phyloP scores from a whole-genome alignment of 2,113 vertebrate species.

The Hirundichthys speculiger region DNA sequence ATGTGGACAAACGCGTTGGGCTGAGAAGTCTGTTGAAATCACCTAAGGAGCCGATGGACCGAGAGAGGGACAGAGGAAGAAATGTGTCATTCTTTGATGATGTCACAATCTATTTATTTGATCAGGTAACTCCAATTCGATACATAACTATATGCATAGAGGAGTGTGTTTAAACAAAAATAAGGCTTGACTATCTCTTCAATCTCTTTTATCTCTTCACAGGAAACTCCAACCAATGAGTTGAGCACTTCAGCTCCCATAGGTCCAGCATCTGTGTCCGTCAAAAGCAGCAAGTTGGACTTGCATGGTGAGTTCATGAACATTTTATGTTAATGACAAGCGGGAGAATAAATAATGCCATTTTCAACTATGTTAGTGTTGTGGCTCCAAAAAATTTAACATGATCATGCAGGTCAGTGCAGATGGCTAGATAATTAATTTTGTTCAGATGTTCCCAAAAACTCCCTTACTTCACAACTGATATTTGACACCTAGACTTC shows the following conservation, averaged over 20 bases:
- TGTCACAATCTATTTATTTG: conserved; percentile 92
- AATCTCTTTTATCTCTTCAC: conserved; percentile 11
- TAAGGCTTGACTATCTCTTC: not conserved
- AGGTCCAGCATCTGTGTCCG: conserved; percentile 66
- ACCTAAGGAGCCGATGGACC: conserved; percentile 86
- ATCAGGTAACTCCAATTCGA: conserved; percentile 81
- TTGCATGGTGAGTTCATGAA: conserved; percentile 74
- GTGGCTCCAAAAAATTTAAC: not conserved
- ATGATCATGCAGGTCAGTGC: too few relatives aligned
- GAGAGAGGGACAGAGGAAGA: conserved; percentile 86
- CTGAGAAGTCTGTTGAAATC: conserved; percentile 91
- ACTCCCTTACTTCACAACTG: too few relatives aligned
- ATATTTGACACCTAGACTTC: too few relatives aligned
- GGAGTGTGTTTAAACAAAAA: not conserved
- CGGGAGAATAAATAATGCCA: not conserved
- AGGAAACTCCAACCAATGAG: conserved; percentile 94
- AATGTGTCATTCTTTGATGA: conserved; percentile 91
- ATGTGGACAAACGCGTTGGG: conserved; percentile 86
- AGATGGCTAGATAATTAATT: too few relatives aligned
- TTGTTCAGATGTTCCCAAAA: too few relatives aligned
- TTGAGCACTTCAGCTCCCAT: conserved; percentile 79
- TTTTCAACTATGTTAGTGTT: not conserved
- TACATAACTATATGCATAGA: not conserved
- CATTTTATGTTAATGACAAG: not conserved
- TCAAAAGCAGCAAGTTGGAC: conserved; percentile 74